Evolutionary conservation across 2,113 vertebrate species (phyloP), one percentile per base, ranked within the genome.

Genomic region (Myiopsitta monachus): DNA sequence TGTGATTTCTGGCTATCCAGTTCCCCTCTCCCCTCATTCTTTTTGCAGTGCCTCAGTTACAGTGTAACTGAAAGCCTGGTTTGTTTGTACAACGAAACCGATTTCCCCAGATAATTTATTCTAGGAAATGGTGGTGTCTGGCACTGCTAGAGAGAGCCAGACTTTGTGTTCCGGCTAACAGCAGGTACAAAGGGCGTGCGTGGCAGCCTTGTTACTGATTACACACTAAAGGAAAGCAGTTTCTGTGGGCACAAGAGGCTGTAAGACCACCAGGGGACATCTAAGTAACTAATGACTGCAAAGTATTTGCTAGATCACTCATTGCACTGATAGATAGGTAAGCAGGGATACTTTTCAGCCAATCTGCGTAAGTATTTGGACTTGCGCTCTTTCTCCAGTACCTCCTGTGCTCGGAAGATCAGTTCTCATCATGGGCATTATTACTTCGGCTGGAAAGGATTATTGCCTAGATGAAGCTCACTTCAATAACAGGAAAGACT

Each of bases 41-140:
- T 31, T 73, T 72, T 66, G 14, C 39, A 39, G 28, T 74, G 62
- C 87, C 69, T 94, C 90, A 36, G 61, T 96, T 93, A 80, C 93
- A 52, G 66, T 66, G 86, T 94, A 94, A 94, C 77, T 30, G 73
- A 79, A 94, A 91, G 54, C 77, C 70, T 43, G 28, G 78, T 66
- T 94, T 89, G 83, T 92, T 94, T 94, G 74, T 85, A 83, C 91
- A 95, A 49, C 0, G 23, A 91, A 95, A 95, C 72, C 4, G 5
- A 76, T 88, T 96, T 93, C 83, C 82, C 62, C 49, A 63, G 77
- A 70, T 94, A 83, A 87, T 94, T 95, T 83, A 39, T 95, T 95
- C 81, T 89, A 69, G 87, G 88, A 94, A 96, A 91, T 51, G 47
- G 80, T 73, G 66, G 81, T 88, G 86, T 72, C 86, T 97, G 88